Base-by-base conservation (phyloP, 2,797 vertebrate species). In the Hipposideros larvatus region DNA sequence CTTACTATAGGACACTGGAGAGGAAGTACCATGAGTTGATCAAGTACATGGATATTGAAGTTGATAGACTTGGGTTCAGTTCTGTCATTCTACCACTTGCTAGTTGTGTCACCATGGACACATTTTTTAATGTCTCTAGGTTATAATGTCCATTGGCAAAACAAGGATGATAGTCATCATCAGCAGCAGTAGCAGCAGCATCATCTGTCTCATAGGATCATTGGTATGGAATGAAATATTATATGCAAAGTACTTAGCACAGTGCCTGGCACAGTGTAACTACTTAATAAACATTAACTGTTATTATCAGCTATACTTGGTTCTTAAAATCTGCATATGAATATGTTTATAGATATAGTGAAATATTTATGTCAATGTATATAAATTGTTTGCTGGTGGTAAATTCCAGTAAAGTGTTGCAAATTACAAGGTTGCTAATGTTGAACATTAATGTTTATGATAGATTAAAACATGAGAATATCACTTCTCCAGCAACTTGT, bases 381-480 rank as follows among this genome's bases (percentile, higher is more conserved):
- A 65, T 48, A 83, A n/a, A 65, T 87, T 83, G 34, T 96, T 89
- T 96, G 53, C 71, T 90, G 77, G 51, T 80, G 41, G 87, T 91
- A 78, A 93, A 94, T 93, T 94, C 77, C 93, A 83, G 75, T 92
- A 88, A 91, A 95, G 55, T 94, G 82, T 43, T 74, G 22, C 91
- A 93, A 94, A 94, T 94, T 93, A 59, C 26, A 90, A 88, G 61
- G 37, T 90, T 91, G 71, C 71, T 93, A 94, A 92, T 84, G 65
- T 82, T 77, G 55, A 96, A 68, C 48, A 46, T 95, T 90, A 96
- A 78, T 92, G 84, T 94, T 96, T 78, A 87, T 96, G 96, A 93
- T 85, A 97, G 90, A 92, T 65, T 96, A 94, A 96, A 97, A 83
- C 75, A 82, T 90, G 91, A 93, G 87, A 90, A 87, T 90, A 55